Evolutionary conservation across 64 coral and sea anemone genomes (phyloP).

Genomic region (Actinia tenebrosa): DNA sequence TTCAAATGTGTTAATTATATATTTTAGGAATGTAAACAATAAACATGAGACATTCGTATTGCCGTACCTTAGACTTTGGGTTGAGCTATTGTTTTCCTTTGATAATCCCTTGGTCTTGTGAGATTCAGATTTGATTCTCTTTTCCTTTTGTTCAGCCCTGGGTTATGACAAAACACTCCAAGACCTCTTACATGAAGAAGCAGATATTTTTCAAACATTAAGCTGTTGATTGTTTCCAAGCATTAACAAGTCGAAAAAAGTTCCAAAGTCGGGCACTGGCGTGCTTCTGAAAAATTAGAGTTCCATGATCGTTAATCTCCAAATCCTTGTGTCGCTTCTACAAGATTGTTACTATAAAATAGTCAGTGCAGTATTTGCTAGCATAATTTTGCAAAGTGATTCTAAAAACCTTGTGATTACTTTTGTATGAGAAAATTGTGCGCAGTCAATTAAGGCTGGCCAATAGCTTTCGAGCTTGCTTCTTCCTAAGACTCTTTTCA

Average conservation of each 20-base stretch:
- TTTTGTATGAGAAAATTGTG: neutral
- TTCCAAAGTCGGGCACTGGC: neutral
- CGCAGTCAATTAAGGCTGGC: neutral
- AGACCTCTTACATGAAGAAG: neutral
- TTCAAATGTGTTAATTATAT: constrained; percentile 24
- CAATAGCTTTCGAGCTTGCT: neutral
- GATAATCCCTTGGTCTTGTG: constrained; percentile 17
- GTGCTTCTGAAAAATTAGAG: neutral
- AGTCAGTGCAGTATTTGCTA: neutral
- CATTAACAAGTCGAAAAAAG: neutral
- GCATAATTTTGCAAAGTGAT: constrained; percentile 10
- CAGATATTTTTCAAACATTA: neutral
- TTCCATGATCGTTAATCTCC: neutral
- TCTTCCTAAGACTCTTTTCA: neutral
- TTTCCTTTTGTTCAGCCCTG: neutral
- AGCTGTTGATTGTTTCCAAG: neutral
- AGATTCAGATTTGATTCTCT: neutral
- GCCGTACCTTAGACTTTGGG: neutral
- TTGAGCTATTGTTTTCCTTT: constrained; percentile 13
- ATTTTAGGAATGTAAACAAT: constrained; percentile 27
- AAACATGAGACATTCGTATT: constrained; percentile 2
- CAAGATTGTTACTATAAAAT: neutral
- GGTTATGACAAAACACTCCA: neutral
- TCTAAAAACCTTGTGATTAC: constrained; percentile 15
- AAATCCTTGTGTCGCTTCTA: neutral